Conservation (phyloP, 2,888 invertebrate species). For the Philereme vetulata region DNA sequence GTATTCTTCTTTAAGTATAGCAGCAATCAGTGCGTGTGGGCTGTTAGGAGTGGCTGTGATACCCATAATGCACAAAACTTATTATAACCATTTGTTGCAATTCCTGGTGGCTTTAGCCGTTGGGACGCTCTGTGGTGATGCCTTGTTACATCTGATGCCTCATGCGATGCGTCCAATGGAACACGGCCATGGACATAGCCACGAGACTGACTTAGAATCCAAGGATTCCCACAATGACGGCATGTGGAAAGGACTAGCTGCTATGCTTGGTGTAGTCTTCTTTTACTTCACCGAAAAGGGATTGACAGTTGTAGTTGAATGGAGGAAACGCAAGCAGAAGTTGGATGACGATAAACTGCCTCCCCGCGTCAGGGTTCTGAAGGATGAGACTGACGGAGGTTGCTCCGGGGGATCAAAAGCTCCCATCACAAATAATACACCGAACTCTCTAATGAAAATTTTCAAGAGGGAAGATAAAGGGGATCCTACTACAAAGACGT, state of each 20-base stretch:
- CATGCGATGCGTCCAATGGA: constrained; percentile 86
- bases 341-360: constrained; percentile 86
- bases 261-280: constrained; percentile 91
- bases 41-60: constrained; percentile 94
- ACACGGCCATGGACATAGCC: constrained; percentile 46
- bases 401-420: constrained; percentile 67
- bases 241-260: constrained; percentile 94
- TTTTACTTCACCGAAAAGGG: constrained; percentile 96
- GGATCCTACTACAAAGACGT: constrained; percentile 86
- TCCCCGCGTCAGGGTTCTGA: constrained; percentile 88
- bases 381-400: constrained; percentile 85
- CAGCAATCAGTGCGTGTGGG: constrained; percentile 94
- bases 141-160: constrained; percentile 94
- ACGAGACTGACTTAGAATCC: constrained; percentile 42
- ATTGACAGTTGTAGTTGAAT: constrained; percentile 90
- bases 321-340: constrained; percentile 90
- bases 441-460: constrained; percentile 66
- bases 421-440: constrained; percentile 70
- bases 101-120: constrained; percentile 97
- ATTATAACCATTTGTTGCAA: constrained; percentile 95
- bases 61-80: constrained; percentile 94
- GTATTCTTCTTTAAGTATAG: constrained; percentile 91
- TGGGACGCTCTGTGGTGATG: constrained; percentile 96
- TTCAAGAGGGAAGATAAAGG: constrained; percentile 72
- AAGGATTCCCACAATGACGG: constrained; percentile 85